Evolutionary conservation across 2,113 vertebrate species (phyloP).

Genomic region (Cheirogaleus medius): DNA sequence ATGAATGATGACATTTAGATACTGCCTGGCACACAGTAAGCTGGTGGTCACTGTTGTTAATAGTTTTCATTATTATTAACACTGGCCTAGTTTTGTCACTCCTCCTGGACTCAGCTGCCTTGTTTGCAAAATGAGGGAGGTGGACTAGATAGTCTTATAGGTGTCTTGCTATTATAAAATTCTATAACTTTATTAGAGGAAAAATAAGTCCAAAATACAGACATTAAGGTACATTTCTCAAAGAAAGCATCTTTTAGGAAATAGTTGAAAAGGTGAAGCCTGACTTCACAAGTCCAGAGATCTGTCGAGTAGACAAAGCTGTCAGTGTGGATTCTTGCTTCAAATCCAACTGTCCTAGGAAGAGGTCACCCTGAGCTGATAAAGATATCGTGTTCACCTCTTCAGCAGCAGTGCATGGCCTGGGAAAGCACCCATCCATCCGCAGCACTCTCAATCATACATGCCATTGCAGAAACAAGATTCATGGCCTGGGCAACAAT

Average conservation of each 20-base stretch:
- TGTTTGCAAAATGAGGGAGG: not conserved
- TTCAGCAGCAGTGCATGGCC: not conserved
- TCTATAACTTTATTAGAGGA: not conserved
- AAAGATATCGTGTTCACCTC: not conserved
- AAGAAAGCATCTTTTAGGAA: slow-evolving; percentile 29
- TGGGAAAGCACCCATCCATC: slow-evolving; percentile 11
- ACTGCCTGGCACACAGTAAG: not conserved
- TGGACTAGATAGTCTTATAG: not conserved
- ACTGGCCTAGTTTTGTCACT: not conserved
- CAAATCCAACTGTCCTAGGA: not conserved
- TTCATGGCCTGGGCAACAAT: not conserved
- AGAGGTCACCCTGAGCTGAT: slow-evolving; percentile 60
- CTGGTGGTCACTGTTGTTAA: not conserved
- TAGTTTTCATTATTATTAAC: slow-evolving; percentile 7
- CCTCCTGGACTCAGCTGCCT: not conserved
- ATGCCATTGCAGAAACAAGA: not conserved
- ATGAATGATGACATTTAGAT: not conserved
- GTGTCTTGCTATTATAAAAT: not conserved
- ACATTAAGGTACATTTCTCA: not conserved
- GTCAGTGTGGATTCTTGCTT: not conserved
- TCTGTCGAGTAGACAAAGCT: not conserved
- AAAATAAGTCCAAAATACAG: not conserved
- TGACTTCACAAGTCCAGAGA: slow-evolving; percentile 1
- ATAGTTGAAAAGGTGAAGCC: not conserved
- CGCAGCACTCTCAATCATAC: slow-evolving; percentile 17